Conservation (phyloP, 1,140 invertebrate genomes). For the Ephestia elutella region DNA sequence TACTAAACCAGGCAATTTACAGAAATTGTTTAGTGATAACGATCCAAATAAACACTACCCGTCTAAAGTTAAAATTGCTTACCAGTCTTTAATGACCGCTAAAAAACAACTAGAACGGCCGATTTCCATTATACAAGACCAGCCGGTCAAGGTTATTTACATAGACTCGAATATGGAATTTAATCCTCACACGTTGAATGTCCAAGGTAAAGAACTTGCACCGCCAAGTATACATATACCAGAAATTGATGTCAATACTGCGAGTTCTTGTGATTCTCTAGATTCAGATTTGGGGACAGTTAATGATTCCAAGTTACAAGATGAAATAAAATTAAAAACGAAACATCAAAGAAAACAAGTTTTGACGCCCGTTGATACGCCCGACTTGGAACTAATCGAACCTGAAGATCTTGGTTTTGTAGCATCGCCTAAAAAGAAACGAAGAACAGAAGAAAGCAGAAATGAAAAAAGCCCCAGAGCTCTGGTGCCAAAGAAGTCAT, state of each 20-base stretch:
- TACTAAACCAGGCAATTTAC: not conserved
- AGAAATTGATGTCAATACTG: constrained; percentile 30
- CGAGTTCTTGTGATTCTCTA: constrained; percentile 48
- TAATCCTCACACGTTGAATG: constrained; percentile 39
- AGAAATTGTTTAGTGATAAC: constrained; percentile 27
- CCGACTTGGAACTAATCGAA: constrained; percentile 67
- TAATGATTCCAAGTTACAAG: constrained; percentile 42
- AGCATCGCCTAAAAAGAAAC: constrained; percentile 56
- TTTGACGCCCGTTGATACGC: constrained; percentile 62
- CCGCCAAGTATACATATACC: constrained; percentile 34
- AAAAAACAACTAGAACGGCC: constrained; percentile 54
- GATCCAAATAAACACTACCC: constrained; percentile 50
- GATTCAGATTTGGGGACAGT: constrained; percentile 52
- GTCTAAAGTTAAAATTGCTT: constrained; percentile 63
- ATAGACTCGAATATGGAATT: constrained; percentile 49
- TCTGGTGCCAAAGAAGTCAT: constrained; percentile 59
- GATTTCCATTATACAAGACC: constrained; percentile 61
- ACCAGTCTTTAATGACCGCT: constrained; percentile 54
- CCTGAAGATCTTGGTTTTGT: constrained; percentile 54
- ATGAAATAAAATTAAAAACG: constrained; percentile 53
- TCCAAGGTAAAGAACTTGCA: constrained; percentile 56
- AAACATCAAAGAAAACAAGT: constrained; percentile 73
- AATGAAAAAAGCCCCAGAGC: constrained; percentile 44
- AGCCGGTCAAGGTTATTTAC: constrained; percentile 63
- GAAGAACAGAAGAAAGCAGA: constrained; percentile 48